Evolutionary conservation across 2,888 invertebrate species (phyloP).

Genomic region (Lithophane semibrunnea): DNA sequence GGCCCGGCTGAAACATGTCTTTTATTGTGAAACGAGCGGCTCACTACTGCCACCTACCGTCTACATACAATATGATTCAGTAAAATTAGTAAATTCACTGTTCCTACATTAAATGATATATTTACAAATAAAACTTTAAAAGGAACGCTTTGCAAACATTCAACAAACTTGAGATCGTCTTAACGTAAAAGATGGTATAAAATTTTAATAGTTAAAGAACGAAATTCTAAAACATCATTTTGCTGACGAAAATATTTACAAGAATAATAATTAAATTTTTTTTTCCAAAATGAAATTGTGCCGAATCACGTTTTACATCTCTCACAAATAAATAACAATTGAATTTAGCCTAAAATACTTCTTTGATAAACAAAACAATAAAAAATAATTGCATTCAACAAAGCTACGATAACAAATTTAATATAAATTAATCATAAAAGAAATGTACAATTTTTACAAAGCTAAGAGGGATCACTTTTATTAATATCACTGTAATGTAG

Average conservation of each 20-base stretch:
- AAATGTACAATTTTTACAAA: conserved; percentile 90
- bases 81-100: conserved; percentile 89
- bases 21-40: conserved; percentile 72
- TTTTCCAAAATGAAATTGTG: conserved; percentile 78
- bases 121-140: conserved; percentile 91
- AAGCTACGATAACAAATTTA: conserved; percentile 90
- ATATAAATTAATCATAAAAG: conserved; percentile 90
- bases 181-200: conserved; percentile 90
- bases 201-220: conserved; percentile 86
- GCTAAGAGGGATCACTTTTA: conserved; percentile 86
- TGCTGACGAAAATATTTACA: conserved; percentile 85
- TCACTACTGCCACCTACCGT: conserved; percentile 74
- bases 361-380: conserved; percentile 90
- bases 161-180: conserved; percentile 91
- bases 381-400: conserved; percentile 91
- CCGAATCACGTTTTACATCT: conserved; percentile 88
- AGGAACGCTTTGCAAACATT: conserved; percentile 91
- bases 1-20: conserved; percentile 76
- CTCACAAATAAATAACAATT: conserved; percentile 90
- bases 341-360: conserved; percentile 90
- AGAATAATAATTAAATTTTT: conserved; percentile 77
- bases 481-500: conserved; percentile 85
- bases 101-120: conserved; percentile 87
- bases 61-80: conserved; percentile 82
- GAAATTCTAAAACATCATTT: conserved; percentile 85